Percentiles rank a stretch among this genome's conserved stretches.
phyloP scores from a whole-genome alignment of 2,797 vertebrate species.

The Gila robusta region DNA sequence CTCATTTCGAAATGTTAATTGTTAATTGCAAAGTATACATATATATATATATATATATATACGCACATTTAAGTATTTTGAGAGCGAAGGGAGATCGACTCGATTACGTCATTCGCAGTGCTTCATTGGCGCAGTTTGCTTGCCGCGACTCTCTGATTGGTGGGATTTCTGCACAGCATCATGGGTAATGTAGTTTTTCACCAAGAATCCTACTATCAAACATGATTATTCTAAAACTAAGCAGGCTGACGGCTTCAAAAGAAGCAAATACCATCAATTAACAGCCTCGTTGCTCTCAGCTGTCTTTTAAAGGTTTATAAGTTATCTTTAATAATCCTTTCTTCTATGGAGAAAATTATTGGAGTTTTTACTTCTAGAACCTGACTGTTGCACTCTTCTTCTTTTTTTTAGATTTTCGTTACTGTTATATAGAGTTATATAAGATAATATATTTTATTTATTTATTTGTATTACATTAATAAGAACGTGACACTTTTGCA shows the following conservation, averaged over 20 bases:
- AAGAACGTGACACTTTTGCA: not conserved
- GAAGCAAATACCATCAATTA: not conserved
- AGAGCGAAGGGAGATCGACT: not conserved
- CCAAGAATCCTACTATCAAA: not conserved
- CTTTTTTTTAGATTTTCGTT: not conserved
- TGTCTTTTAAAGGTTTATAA: not conserved
- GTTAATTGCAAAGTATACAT: no score
- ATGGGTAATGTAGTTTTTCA: not conserved
- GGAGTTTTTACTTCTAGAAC: not conserved
- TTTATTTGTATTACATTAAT: not conserved
- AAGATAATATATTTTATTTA: not conserved
- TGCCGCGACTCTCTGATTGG: no score
- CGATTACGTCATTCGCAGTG: not conserved
- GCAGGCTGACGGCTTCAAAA: not conserved
- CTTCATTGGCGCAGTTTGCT: not conserved
- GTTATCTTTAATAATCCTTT: not conserved
- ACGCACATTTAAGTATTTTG: no score
- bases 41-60: no score
- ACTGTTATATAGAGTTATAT: not conserved
- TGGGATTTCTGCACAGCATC: not conserved
- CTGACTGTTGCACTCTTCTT: no score
- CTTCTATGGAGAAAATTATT: not conserved
- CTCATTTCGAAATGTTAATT: no score
- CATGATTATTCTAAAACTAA: not conserved
- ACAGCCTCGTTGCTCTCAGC: not conserved